Evolutionary conservation across 2,797 vertebrate species (phyloP).

Genomic region (Sardinella longiceps): DNA sequence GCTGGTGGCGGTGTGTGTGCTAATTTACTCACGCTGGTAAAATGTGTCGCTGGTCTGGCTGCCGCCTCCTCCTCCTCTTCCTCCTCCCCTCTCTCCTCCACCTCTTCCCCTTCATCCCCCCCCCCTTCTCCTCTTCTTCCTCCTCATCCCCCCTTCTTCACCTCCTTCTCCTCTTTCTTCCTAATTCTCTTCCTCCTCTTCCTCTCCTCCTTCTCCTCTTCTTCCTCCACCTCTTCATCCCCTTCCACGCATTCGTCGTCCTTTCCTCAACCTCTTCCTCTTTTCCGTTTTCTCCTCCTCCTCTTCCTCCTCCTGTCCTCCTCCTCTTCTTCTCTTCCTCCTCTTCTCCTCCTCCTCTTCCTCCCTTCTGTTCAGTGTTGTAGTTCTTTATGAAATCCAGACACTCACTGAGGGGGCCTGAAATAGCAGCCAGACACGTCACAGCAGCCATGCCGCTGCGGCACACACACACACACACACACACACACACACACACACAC

Average conservation of each 20-base stretch:
- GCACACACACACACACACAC: constrained; percentile 39
- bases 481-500: constrained; percentile 2
- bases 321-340: background rate
- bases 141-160: background rate
- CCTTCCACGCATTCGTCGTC: too few species aligned
- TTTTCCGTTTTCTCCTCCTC: too few species aligned
- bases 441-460: constrained; percentile 43
- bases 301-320: background rate
- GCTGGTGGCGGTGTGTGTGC: constrained; percentile 76
- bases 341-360: background rate
- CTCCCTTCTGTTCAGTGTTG: background rate
- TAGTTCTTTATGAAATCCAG: constrained; percentile 52
- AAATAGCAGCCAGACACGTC: constrained; percentile 54
- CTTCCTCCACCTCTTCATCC: too few species aligned
- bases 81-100: background rate
- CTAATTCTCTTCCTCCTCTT: background rate
- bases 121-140: too few species aligned
- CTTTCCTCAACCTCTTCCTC: too few species aligned
- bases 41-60: constrained; percentile 62
- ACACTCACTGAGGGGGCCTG: constrained; percentile 45
- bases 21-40: constrained; percentile 73
- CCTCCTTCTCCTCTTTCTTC: background rate
- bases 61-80: background rate
- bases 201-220: background rate
- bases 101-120: background rate